Conservation (phyloP, 2,113 vertebrate genomes). For the Murina feae region DNA sequence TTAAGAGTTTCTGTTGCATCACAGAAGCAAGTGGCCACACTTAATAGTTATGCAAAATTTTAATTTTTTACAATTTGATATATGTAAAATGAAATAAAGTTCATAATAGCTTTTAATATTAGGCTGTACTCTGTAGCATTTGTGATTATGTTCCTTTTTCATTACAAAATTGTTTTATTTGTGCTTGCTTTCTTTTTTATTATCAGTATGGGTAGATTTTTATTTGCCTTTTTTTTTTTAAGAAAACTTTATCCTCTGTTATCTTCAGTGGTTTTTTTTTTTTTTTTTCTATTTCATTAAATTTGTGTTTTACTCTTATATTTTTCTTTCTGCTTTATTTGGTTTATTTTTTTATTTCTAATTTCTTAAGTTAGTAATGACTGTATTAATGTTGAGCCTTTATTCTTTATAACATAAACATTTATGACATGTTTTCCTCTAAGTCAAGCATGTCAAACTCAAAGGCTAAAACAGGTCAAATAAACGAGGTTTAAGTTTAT, state of each 20-base stretch:
- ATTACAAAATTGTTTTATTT: background rate
- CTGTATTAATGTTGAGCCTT: background rate
- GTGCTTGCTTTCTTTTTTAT: background rate
- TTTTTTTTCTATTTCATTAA: background rate
- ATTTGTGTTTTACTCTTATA: background rate
- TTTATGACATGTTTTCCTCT: background rate
- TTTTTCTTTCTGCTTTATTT: background rate
- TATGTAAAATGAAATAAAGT: background rate
- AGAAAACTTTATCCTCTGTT: background rate
- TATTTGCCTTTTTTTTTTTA: background rate
- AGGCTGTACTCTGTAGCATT: background rate
- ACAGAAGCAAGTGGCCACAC: background rate
- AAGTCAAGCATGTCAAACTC: background rate
- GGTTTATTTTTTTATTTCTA: background rate
- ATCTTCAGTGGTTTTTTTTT: background rate
- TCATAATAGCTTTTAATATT: background rate
- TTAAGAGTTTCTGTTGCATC: background rate
- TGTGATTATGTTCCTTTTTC: background rate
- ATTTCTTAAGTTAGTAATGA: background rate
- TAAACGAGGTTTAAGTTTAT: no score
- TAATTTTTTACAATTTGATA: background rate
- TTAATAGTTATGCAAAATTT: background rate
- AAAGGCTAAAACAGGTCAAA: no score
- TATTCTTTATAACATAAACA: background rate
- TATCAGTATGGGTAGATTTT: background rate